A percentile compares a stretch with the other conserved stretches of the same genome.
Conservation (phyloP, 2,888 invertebrate species). For the Amblyjoppa proteus region DNA sequence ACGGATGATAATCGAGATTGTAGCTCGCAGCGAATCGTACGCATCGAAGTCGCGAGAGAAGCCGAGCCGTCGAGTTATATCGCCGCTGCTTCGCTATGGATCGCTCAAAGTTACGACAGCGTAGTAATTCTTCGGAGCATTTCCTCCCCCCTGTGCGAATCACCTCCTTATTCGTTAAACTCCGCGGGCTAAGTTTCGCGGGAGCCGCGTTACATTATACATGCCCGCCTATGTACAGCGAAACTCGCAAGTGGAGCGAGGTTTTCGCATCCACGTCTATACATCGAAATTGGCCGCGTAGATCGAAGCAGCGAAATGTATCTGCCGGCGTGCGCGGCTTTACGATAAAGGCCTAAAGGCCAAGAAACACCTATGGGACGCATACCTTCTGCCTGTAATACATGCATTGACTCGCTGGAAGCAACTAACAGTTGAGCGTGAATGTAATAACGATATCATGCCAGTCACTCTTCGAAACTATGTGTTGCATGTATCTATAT, state of each 20-base stretch:
- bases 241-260: neutral
- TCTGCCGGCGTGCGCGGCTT: neutral
- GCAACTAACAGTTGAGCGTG: neutral
- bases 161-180: slow-evolving; percentile 4
- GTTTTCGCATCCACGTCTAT: neutral
- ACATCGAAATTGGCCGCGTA: neutral
- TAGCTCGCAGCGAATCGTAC: slow-evolving; percentile 1
- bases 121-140: slow-evolving; percentile 8
- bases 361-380: neutral
- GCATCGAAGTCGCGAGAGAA: slow-evolving; percentile 2
- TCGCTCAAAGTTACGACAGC: slow-evolving; percentile 20
- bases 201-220: neutral
- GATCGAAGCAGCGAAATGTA: slow-evolving; percentile 3
- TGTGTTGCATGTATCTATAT: neutral
- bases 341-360: neutral
- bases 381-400: neutral
- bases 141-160: slow-evolving; percentile 15
- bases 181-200: slow-evolving; percentile 6
- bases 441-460: slow-evolving; percentile 2
- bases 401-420: neutral
- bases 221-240: neutral
- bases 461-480: slow-evolving; percentile 3
- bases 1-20: slow-evolving; percentile 12
- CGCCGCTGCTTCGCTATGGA: neutral
- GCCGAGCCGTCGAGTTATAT: neutral